Percentiles rank a stretch among this genome's conserved stretches.
Conservation (phyloP, 2,113 vertebrate genomes). For the Plectropomus leopardus region DNA sequence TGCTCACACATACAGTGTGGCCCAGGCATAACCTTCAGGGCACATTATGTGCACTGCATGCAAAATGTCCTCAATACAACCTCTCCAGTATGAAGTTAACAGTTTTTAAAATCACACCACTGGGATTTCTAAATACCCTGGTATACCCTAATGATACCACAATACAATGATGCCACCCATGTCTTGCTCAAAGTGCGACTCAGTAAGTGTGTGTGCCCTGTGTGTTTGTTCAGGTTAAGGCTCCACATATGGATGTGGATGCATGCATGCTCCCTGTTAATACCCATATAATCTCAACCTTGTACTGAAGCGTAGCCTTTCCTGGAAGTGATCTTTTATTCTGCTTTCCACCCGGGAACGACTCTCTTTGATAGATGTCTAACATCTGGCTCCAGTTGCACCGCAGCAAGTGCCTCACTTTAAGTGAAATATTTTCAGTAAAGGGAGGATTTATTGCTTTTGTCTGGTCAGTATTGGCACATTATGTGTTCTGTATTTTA, state of each 20-base stretch:
- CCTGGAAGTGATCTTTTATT: slow-evolving; percentile 40
- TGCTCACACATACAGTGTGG: no score
- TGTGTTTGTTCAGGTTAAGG: slow-evolving; percentile 6
- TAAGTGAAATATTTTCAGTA: slow-evolving; percentile 15
- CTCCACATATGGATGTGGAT: neutral
- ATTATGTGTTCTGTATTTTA: neutral
- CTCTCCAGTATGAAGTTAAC: no score
- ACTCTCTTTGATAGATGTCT: slow-evolving; percentile 32
- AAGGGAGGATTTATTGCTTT: neutral
- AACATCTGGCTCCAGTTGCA: slow-evolving; percentile 48
- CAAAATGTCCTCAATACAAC: no score
- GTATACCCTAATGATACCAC: no score
- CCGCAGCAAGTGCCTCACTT: slow-evolving; percentile 2
- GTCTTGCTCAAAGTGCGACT: no score
- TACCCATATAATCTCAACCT: neutral
- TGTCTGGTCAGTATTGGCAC: neutral
- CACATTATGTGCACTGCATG: no score
- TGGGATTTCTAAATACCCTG: no score
- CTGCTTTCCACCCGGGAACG: slow-evolving; percentile 3
- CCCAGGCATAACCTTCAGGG: no score
- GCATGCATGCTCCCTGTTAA: neutral
- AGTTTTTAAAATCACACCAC: no score
- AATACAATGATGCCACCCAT: no score
- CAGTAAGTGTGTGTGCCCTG: neutral
- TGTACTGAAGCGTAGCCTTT: slow-evolving; percentile 5